These are phyloP conservation scores for Argyresthia albistria DNA, from an alignment of 2,888 invertebrate species.

Conservation along the genomic window DNA sequence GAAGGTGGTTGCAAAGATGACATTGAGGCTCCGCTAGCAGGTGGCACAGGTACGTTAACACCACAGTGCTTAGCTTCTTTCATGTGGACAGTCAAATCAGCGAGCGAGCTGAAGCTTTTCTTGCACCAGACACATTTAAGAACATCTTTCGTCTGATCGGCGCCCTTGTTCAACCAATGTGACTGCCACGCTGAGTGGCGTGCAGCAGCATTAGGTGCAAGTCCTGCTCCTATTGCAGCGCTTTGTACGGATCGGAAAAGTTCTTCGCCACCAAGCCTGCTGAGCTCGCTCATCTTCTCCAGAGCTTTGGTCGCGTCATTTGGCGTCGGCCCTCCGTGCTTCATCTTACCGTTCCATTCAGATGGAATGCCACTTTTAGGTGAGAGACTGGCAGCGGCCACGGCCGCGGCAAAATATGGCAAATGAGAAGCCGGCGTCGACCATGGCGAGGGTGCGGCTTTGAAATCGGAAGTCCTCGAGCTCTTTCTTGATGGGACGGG, in stretches of 20 bases:
- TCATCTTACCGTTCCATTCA: constrained; percentile 87
- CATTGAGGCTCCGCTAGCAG: constrained; percentile 66
- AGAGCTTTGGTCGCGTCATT: constrained; percentile 90
- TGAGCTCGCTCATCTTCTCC: constrained; percentile 93
- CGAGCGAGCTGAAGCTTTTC: constrained; percentile 94
- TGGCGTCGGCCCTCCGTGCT: constrained; percentile 76
- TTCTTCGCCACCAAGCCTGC: constrained; percentile 86
- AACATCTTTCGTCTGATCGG: constrained; percentile 95
- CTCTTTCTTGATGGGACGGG: constrained; percentile 78
- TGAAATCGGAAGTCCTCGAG: constrained; percentile 77
- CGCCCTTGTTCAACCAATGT: constrained; percentile 97
- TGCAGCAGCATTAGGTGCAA: constrained; percentile 73
- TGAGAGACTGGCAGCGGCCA: constrained; percentile 82
- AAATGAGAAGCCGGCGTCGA: constrained; percentile 83
- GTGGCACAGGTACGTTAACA: constrained; percentile 85
- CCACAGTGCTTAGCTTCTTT: constrained; percentile 98
- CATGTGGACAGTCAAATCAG: constrained; percentile 97
- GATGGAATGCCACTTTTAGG: constrained; percentile 77
- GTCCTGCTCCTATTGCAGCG: constrained; percentile 59
- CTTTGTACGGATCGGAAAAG: constrained; percentile 76
- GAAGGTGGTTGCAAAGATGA: constrained; percentile 68
- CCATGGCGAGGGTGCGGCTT: constrained; percentile 83
- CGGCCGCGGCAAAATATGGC: constrained; percentile 86
- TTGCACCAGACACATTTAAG: constrained; percentile 99
- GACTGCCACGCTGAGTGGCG: constrained; percentile 96